Percentiles rank a stretch among this genome's conserved stretches.
Conservation (phyloP, 2,113 vertebrate species). For the Dicrurus megarhynchus region DNA sequence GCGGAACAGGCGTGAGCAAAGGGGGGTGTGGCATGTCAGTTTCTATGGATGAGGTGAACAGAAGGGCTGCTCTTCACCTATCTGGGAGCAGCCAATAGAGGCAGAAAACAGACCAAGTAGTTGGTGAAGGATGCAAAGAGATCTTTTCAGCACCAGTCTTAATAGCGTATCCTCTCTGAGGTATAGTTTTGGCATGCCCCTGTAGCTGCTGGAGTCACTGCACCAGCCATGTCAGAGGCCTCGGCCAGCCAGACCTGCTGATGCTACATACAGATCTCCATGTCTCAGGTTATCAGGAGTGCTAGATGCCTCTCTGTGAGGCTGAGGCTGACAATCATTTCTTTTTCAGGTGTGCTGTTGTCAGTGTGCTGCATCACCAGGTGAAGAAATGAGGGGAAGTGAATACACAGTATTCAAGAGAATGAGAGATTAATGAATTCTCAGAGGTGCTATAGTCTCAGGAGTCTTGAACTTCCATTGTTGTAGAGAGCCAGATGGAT, state of each 20-base stretch:
- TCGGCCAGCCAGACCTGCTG: not conserved
- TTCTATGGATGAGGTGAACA: not conserved
- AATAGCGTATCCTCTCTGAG: not conserved
- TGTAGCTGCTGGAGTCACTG: not conserved
- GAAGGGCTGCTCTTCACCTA: not conserved
- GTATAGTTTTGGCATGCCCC: not conserved
- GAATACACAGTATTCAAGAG: not conserved
- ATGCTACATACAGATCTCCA: not conserved
- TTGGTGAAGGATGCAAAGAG: not conserved
- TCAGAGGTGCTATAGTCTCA: not conserved
- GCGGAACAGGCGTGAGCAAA: not conserved
- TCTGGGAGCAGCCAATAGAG: not conserved
- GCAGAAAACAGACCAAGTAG: not conserved
- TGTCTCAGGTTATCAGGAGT: not conserved
- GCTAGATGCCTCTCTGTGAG: not conserved
- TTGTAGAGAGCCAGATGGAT: not conserved
- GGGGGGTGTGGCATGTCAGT: accelerated
- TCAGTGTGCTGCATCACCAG: not conserved
- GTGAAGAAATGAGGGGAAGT: not conserved
- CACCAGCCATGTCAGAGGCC: not conserved
- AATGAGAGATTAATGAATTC: not conserved
- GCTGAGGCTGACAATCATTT: not conserved
- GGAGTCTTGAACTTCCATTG: not conserved
- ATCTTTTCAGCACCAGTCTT: not conserved
- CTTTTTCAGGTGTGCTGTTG: not conserved